A percentile compares a stretch with the other conserved stretches of the same genome.
phyloP scores from a whole-genome alignment of 2,888 invertebrate species.

The Brachyptera putata region DNA sequence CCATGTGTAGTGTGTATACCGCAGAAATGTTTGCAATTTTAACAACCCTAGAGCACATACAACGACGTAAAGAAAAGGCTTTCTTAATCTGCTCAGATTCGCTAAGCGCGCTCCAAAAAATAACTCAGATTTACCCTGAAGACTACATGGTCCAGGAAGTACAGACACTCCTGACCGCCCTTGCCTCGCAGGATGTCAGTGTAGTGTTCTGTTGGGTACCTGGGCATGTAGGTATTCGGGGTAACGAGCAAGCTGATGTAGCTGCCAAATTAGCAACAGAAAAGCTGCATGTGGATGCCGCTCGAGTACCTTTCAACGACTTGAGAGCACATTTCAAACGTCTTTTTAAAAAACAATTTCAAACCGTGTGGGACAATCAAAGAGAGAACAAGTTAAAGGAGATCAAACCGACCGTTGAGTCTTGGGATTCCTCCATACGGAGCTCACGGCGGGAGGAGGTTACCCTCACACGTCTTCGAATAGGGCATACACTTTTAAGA shows the following conservation, averaged over 20 bases:
- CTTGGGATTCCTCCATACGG: background rate
- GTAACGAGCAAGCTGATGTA: background rate
- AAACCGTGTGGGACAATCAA: too few relatives aligned
- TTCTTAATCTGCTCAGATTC: background rate
- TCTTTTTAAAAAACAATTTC: too few relatives aligned
- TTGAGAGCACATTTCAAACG: too few relatives aligned
- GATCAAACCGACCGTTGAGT: too few relatives aligned
- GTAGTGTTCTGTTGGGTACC: too few relatives aligned
- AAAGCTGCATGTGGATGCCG: background rate
- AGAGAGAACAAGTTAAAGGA: too few relatives aligned
- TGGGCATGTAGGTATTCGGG: constrained; percentile 1
- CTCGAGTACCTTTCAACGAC: background rate
- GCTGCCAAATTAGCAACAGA: background rate
- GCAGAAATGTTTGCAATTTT: background rate
- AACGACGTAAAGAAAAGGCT: background rate
- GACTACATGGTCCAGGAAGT: background rate
- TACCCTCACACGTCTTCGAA: background rate
- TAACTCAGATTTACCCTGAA: background rate
- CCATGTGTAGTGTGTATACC: background rate
- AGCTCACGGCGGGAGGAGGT: background rate
- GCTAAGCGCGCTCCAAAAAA: background rate
- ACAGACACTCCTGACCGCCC: too few relatives aligned
- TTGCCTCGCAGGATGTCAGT: too few relatives aligned
- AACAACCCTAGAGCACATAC: too few relatives aligned
- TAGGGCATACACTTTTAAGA: background rate